phyloP scores from a whole-genome alignment of 2,797 vertebrate species.

The Podarcis lilfordi region DNA sequence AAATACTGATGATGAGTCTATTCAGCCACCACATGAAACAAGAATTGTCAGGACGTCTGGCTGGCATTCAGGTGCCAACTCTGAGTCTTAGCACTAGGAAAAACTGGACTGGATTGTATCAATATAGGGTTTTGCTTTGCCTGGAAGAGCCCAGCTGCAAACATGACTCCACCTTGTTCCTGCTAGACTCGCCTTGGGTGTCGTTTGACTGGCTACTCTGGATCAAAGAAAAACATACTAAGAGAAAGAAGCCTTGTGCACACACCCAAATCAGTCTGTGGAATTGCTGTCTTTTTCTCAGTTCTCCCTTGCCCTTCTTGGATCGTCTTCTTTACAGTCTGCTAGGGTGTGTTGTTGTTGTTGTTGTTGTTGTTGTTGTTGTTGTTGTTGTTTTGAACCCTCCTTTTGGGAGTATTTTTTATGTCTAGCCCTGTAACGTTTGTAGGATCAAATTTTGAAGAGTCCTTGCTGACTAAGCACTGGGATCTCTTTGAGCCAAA shows the following conservation, averaged over 20 bases:
- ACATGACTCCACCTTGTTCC: neutral
- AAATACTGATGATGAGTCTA: slow-evolving; percentile 1
- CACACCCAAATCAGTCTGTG: neutral
- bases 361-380: too few species aligned
- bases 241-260: neutral
- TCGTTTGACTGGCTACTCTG: neutral
- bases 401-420: neutral
- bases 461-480: neutral
- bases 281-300: neutral
- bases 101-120: neutral
- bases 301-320: neutral
- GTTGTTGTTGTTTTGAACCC: too few species aligned
- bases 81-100: neutral
- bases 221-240: neutral
- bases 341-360: too few species aligned
- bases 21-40: neutral
- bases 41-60: neutral
- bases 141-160: neutral
- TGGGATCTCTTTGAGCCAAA: neutral
- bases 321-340: neutral
- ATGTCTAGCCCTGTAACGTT: neutral
- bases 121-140: neutral
- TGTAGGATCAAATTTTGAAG: neutral
- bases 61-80: neutral
- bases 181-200: neutral